These are phyloP conservation scores for Xiphophorus hellerii DNA, from an alignment of 2,113 vertebrate genomes.

Conservation along the genomic window DNA sequence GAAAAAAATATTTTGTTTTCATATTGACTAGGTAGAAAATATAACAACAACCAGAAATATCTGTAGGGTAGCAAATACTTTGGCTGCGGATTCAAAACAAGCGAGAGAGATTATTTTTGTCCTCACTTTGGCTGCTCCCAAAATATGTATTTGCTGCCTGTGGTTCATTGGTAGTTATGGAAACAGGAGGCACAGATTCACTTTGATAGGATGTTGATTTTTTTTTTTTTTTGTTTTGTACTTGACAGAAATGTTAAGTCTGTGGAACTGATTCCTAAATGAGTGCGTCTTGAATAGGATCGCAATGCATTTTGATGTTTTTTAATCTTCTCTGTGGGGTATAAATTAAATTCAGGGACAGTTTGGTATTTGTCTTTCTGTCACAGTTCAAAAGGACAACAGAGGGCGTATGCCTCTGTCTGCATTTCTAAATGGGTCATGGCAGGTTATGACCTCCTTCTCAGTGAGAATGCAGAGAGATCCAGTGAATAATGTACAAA, in stretches of 20 bases:
- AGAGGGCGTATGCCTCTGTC: constrained; percentile 22
- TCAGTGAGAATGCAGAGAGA: constrained; percentile 13
- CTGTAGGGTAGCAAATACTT: not conserved
- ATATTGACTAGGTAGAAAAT: not conserved
- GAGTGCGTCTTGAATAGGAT: not conserved
- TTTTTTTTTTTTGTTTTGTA: not conserved
- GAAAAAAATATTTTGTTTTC: not conserved
- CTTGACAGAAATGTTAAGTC: constrained; percentile 4
- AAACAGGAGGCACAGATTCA: constrained; percentile 34
- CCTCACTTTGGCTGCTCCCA: not conserved
- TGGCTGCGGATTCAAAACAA: not conserved
- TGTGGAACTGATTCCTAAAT: constrained; percentile 7
- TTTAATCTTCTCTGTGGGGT: not conserved
- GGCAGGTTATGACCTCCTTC: constrained; percentile 22
- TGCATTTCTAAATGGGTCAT: constrained; percentile 25
- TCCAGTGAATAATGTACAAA: constrained; percentile 19
- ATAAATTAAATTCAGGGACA: not conserved
- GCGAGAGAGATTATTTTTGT: constrained; percentile 13
- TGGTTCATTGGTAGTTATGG: constrained; percentile 38
- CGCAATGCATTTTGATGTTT: not conserved
- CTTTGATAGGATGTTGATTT: not conserved
- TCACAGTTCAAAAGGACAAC: constrained; percentile 10
- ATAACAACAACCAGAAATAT: not conserved
- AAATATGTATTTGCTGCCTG: constrained; percentile 5
- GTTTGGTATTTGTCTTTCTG: not conserved